These are phyloP conservation scores for Mesoclemmys tuberculata DNA, from an alignment of 2,113 vertebrate genomes.

Conservation along the genomic window DNA sequence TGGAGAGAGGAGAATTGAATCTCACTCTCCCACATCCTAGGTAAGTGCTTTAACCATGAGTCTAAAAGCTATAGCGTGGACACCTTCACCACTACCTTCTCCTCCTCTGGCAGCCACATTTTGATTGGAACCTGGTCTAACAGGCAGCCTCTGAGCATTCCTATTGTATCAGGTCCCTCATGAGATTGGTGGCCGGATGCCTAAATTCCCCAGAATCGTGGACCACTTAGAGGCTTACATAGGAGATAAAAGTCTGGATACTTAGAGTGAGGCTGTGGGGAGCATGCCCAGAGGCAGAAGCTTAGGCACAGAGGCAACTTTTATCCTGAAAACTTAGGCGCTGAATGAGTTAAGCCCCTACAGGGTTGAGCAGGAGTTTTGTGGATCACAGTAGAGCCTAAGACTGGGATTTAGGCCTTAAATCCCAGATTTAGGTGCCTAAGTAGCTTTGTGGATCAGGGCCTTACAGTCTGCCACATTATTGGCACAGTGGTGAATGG, in stretches of 20 bases:
- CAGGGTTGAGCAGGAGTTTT: neutral
- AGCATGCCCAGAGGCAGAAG: neutral
- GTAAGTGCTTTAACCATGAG: neutral
- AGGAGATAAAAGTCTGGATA: neutral
- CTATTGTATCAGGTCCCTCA: neutral
- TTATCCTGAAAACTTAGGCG: neutral
- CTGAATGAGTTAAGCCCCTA: neutral
- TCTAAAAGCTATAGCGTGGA: neutral
- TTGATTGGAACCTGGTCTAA: neutral
- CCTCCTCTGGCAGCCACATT: neutral
- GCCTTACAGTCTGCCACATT: fast-evolving
- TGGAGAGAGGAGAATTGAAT: neutral
- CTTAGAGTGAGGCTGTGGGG: neutral
- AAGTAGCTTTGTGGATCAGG: fast-evolving
- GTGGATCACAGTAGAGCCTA: neutral
- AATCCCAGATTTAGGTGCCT: fast-evolving
- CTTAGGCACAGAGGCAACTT: neutral
- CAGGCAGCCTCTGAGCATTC: neutral
- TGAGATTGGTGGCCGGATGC: neutral
- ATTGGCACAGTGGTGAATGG: fast-evolving
- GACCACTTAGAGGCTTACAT: neutral
- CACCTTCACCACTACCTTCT: neutral
- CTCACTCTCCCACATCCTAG: neutral
- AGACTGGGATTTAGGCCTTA: neutral
- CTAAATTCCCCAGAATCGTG: neutral